Evolutionary conservation across 2,888 invertebrate genomes (phyloP).

Genomic region (Ormyrus labotus): DNA sequence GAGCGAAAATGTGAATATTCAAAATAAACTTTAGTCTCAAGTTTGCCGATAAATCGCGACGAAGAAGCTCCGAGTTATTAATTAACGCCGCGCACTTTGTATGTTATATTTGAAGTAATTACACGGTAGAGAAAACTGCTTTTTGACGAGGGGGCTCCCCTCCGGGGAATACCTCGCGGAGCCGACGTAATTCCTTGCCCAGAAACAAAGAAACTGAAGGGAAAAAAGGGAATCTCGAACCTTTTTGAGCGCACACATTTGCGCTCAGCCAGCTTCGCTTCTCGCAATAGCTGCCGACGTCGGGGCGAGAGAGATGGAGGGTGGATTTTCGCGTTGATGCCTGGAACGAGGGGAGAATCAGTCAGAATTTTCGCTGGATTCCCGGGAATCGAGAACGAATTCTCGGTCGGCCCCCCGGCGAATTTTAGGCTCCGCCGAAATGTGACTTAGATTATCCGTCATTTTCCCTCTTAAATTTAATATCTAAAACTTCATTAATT

Average conservation of each 20-base stretch:
- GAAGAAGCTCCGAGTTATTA: not conserved
- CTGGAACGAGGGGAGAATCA: constrained; percentile 60
- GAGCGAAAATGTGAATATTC: constrained; percentile 10
- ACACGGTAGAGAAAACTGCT: not conserved
- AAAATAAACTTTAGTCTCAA: not conserved
- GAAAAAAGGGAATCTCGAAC: constrained; percentile 29
- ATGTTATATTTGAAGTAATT: constrained; percentile 25
- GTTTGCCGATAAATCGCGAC: too few relatives aligned
- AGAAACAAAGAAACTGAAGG: constrained; percentile 50
- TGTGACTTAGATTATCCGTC: too few relatives aligned
- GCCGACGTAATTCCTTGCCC: constrained; percentile 9
- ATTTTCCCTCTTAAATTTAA: too few relatives aligned
- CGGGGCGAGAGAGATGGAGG: constrained; percentile 39
- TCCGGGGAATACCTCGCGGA: constrained; percentile 9
- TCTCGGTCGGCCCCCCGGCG: not conserved
- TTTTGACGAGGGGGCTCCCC: not conserved
- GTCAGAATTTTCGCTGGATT: constrained; percentile 53
- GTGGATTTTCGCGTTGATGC: constrained; percentile 54
- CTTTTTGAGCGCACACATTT: constrained; percentile 18
- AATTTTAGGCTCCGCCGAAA: too few relatives aligned
- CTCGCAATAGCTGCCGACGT: not conserved
- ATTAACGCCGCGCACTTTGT: constrained; percentile 14
- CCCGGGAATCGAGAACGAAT: constrained; percentile 21
- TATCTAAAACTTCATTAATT: too few relatives aligned
- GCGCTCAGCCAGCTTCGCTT: not conserved